A percentile compares a stretch with the other conserved stretches of the same genome.
phyloP scores from a whole-genome alignment of 2,113 vertebrate genomes.

The Cathartes aura region DNA sequence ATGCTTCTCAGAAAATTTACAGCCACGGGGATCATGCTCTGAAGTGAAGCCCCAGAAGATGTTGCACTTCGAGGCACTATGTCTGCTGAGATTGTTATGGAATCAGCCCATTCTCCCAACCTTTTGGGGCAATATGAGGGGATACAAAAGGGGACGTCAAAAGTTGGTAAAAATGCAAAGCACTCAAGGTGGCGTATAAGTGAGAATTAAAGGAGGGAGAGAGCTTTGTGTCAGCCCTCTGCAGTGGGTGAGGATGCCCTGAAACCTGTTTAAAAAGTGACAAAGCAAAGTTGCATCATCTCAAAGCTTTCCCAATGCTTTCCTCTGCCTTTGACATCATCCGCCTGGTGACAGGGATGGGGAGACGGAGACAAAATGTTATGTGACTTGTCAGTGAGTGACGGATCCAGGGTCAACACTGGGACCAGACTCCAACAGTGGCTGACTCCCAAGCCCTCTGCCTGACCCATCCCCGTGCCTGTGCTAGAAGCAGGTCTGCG shows the following conservation, averaged over 20 bases:
- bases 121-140: neutral
- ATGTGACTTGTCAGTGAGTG: fast-evolving
- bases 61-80: fast-evolving
- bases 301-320: neutral
- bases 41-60: neutral
- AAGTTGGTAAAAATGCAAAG: neutral
- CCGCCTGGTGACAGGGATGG: neutral
- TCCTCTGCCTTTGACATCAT: neutral
- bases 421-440: neutral
- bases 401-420: fast-evolving
- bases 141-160: neutral
- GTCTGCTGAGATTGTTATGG: neutral
- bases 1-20: neutral
- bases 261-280: neutral
- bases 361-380: neutral
- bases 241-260: neutral
- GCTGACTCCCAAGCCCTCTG: neutral
- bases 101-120: neutral
- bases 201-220: neutral
- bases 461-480: neutral
- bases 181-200: too few relatives aligned
- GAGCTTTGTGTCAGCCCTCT: neutral
- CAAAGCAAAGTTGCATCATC: neutral
- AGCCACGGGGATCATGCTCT: fast-evolving
- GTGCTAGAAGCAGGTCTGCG: neutral